Evolutionary conservation across 2,797 vertebrate genomes (phyloP).

Genomic region (Oreonectes daqikongensis): DNA sequence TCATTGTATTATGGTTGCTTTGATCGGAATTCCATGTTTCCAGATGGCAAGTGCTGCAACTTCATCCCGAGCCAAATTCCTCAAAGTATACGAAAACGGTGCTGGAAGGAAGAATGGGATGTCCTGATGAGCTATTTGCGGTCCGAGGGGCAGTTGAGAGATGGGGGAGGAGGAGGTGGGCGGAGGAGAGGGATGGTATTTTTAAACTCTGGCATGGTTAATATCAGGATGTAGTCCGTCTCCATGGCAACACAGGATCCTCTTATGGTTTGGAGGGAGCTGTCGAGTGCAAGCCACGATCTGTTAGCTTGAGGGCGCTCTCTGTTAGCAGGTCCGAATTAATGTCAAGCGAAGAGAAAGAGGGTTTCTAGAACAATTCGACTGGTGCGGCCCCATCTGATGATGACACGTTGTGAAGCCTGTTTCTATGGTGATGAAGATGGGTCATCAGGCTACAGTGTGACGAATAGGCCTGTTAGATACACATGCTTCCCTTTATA

Average conservation of each 20-base stretch:
- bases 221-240: conserved; percentile 68
- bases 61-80: neutral
- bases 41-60: neutral
- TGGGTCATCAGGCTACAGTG: conserved; percentile 26
- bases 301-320: neutral
- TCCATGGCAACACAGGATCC: conserved; percentile 73
- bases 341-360: conserved; percentile 16
- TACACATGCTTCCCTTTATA: conserved; percentile 18
- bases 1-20: neutral
- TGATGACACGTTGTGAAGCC: conserved; percentile 42
- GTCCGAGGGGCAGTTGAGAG: conserved; percentile 9
- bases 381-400: conserved; percentile 7
- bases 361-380: conserved; percentile 22
- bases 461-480: neutral
- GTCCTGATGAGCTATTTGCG: conserved; percentile 49
- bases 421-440: conserved; percentile 55
- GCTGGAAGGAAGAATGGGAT: conserved; percentile 8
- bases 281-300: conserved; percentile 6
- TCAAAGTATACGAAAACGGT: no score
- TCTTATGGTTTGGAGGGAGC: neutral
- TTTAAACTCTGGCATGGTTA: conserved; percentile 75
- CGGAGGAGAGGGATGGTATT: conserved; percentile 63
- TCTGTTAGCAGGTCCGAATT: neutral
- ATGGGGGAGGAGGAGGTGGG: conserved; percentile 49
- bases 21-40: neutral